Evolutionary conservation across 2,888 invertebrate species (phyloP), one percentile per base, ranked within the genome.

Genomic region (Lithodes maja): DNA sequence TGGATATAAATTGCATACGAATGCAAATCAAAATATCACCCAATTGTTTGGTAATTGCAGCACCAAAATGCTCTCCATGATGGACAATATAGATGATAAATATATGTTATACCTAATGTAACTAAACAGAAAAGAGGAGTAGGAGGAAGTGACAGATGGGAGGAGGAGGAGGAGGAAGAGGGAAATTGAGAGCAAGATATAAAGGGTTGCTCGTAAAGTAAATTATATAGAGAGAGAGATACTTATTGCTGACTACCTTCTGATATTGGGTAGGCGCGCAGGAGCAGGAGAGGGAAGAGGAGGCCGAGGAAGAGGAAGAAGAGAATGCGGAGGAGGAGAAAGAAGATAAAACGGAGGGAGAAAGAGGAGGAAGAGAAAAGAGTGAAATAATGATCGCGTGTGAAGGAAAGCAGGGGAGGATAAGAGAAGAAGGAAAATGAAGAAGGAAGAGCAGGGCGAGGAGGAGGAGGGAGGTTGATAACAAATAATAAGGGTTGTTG

Each of bases 351-450:
- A 52, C 5, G 52, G 52, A n/a, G 74, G 3, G 74, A 74, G 33
- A n/a, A n/a, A 74, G 74, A 74, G 33, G n/a, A n/a, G 74, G 74
- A 74, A n/a, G 74, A 74, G 3, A 33, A n/a, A 1, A 5, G 33
- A n/a, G n/a, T 3, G 33, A 33, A 33, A 74, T 7, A n/a, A 74
- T 15, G 33, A 74, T 33, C 33, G 74, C 5, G 33, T 7, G n/a
- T 17, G 74, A n/a, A 74, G n/a, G 33, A 74, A 33, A 74, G 33
- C 3, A 74, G 0, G 74, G 33, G 33, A 33, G 33, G n/a, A 5
- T 15, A 74, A 74, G 74, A 74, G 74, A 74, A n/a, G 74, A 74
- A 74, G 74, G 3, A 74, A n/a, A 74, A 74, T 7, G n/a, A 74
- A 5, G 33, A 74, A n/a, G n/a, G 33, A n/a, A 74, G n/a, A 74